A percentile compares a stretch with the other conserved stretches of the same genome.
These are phyloP conservation scores for Aphrocallistes beatrix DNA, from an alignment of 37 sponge, comb jelly and placozoan species.

Conservation along the genomic window DNA sequence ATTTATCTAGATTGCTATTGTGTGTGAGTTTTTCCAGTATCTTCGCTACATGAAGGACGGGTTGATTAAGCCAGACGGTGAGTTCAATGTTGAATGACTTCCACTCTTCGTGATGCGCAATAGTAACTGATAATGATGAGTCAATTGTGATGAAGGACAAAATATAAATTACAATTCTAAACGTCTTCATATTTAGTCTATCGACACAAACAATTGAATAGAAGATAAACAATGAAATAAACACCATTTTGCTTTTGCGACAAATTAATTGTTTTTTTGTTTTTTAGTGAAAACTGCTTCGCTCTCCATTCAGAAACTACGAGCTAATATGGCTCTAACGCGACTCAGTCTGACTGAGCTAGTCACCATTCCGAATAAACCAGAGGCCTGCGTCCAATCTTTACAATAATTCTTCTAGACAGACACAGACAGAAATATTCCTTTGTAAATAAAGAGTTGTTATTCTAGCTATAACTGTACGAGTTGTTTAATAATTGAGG, in stretches of 20 bases:
- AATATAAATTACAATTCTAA: too few species aligned
- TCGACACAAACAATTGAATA: too few species aligned
- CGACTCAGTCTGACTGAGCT: not conserved
- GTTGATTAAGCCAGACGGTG: not conserved
- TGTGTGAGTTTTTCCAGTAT: constrained; percentile 12
- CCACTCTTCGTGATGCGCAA: too few species aligned
- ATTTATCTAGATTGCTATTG: not conserved
- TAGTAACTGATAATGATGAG: too few species aligned
- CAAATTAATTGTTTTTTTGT: too few species aligned
- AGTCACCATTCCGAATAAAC: not conserved
- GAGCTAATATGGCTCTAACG: not conserved
- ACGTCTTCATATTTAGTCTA: too few species aligned
- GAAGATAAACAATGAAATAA: too few species aligned
- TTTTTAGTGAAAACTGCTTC: not conserved
- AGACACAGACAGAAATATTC: constrained; percentile 1
- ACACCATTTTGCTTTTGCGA: too few species aligned
- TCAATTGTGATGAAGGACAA: too few species aligned
- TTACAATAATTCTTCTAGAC: not conserved
- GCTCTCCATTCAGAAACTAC: not conserved
- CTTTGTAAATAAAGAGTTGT: not conserved
- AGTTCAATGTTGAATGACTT: not conserved
- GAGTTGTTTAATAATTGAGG: not conserved
- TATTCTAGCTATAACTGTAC: constrained; percentile 8
- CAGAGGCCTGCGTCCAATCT: not conserved
- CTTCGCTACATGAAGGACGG: not conserved